These are phyloP conservation scores for Zeus faber DNA, from an alignment of 2,113 vertebrate species.

Conservation along the genomic window DNA sequence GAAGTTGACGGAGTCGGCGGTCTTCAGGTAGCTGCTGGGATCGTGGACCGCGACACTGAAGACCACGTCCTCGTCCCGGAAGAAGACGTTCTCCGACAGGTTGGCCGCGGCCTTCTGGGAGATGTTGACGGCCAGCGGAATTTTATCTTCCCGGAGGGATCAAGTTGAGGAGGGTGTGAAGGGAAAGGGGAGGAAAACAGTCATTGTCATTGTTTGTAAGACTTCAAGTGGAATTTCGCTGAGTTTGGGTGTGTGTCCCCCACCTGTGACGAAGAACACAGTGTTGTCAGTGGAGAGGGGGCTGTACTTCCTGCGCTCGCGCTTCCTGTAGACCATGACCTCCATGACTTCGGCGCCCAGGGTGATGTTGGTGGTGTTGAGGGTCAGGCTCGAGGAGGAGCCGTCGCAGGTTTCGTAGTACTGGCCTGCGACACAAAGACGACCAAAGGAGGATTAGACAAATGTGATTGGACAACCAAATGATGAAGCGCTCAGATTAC, in stretches of 20 bases:
- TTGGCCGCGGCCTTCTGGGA: constrained; percentile 85
- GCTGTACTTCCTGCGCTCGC: constrained; percentile 65
- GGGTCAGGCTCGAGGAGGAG: constrained; percentile 77
- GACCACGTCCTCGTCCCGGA: constrained; percentile 79
- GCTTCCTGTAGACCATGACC: constrained; percentile 83
- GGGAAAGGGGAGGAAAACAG: neutral
- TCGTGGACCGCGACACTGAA: constrained; percentile 86
- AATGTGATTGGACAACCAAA: neutral
- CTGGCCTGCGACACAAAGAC: constrained; percentile 75
- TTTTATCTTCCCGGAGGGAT: constrained; percentile 77
- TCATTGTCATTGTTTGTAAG: neutral
- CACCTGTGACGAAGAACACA: constrained; percentile 85
- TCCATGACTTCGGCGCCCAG: constrained; percentile 85
- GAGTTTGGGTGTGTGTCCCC: constrained; percentile 1
- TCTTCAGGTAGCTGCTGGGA: constrained; percentile 86
- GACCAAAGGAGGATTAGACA: neutral
- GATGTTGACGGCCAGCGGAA: constrained; percentile 84
- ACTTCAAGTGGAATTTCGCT: neutral
- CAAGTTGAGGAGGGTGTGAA: neutral
- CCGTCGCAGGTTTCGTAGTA: constrained; percentile 82
- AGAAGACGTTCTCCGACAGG: constrained; percentile 81
- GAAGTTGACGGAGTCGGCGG: constrained; percentile 78
- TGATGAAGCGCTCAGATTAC: no score
- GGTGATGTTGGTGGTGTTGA: constrained; percentile 85
- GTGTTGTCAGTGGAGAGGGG: constrained; percentile 77